phyloP scores from a whole-genome alignment of 2,888 invertebrate genomes.

The Horisme vitalbata region DNA sequence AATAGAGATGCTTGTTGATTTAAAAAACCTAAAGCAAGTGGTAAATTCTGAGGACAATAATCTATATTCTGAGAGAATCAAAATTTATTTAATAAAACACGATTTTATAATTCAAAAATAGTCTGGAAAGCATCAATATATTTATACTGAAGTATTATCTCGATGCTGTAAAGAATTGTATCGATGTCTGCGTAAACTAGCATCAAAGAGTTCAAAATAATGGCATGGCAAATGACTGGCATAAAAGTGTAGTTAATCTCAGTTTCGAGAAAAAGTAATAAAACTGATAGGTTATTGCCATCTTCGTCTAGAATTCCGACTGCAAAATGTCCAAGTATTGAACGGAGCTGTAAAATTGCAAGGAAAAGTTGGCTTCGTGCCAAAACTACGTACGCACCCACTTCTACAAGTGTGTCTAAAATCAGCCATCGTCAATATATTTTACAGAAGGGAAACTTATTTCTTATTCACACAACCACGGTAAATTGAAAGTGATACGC shows the following conservation, averaged over 20 bases:
- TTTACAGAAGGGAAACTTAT: constrained; percentile 65
- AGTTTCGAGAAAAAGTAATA: constrained; percentile 48
- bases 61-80: too few relatives aligned
- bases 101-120: too few relatives aligned
- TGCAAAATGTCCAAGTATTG: constrained; percentile 63
- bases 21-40: too few relatives aligned
- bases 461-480: constrained; percentile 58
- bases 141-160: too few relatives aligned
- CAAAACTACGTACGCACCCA: constrained; percentile 46
- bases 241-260: constrained; percentile 47
- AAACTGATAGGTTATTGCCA: constrained; percentile 71
- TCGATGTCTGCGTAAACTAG: too few relatives aligned
- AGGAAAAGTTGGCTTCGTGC: constrained; percentile 68
- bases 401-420: constrained; percentile 5
- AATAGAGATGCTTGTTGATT: too few relatives aligned
- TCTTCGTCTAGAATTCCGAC: constrained; percentile 61
- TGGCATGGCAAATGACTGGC: constrained; percentile 24
- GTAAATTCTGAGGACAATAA: too few relatives aligned
- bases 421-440: constrained; percentile 47
- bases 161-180: too few relatives aligned
- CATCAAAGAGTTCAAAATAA: too few relatives aligned
- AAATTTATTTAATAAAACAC: too few relatives aligned
- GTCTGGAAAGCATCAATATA: too few relatives aligned
- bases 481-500: constrained; percentile 52
- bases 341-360: constrained; percentile 66